These are phyloP conservation scores for Varanus salvator DNA, from an alignment of 2,113 vertebrate species.

Conservation along the genomic window DNA sequence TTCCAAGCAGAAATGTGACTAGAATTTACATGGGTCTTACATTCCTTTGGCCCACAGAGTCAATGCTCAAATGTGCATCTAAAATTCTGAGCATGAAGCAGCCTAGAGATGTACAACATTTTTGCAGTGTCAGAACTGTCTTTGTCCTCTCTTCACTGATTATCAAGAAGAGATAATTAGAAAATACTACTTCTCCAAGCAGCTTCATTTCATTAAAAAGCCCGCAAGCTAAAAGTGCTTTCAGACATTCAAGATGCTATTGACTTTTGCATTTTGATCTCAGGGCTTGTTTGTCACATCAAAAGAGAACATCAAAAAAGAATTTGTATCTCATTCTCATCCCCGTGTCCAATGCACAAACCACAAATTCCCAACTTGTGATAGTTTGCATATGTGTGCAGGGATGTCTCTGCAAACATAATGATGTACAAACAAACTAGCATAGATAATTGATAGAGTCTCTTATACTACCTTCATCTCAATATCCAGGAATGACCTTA, in stretches of 20 bases:
- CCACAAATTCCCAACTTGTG: neutral
- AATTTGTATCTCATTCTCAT: neutral
- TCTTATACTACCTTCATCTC: too few relatives aligned
- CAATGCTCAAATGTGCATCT: constrained; percentile 32
- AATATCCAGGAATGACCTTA: neutral
- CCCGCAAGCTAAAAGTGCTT: neutral
- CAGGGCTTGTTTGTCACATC: neutral
- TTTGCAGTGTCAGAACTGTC: constrained; percentile 8
- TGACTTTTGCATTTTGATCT: constrained; percentile 1
- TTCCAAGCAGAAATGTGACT: constrained; percentile 42
- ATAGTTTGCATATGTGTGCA: neutral
- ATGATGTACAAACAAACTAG: neutral
- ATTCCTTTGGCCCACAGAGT: constrained; percentile 26
- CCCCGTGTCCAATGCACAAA: neutral
- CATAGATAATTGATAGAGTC: too few relatives aligned
- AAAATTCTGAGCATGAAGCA: constrained; percentile 5
- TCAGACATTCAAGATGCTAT: neutral
- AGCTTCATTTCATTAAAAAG: neutral
- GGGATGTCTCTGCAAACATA: neutral
- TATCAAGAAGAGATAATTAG: constrained; percentile 18
- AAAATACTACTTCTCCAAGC: neutral
- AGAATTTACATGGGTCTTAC: constrained; percentile 38
- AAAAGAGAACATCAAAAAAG: neutral
- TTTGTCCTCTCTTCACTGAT: constrained; percentile 26
- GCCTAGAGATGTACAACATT: neutral